These are phyloP conservation scores for Matsumyia berberina DNA, from an alignment of 2,888 invertebrate genomes.

Conservation along the genomic window DNA sequence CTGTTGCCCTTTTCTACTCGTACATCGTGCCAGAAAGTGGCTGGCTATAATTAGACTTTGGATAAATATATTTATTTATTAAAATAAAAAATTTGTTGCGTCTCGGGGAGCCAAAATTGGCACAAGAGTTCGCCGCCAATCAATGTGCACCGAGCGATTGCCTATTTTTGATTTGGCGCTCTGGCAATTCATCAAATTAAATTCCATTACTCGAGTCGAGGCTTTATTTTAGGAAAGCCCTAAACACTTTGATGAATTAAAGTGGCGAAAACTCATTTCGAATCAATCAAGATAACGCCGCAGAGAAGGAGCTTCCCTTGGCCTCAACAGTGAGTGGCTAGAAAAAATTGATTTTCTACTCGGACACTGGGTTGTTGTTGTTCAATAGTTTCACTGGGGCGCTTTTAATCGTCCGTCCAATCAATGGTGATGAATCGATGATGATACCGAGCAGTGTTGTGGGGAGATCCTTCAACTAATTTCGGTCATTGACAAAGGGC, in stretches of 20 bases:
- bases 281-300: slow-evolving; percentile 42
- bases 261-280: slow-evolving; percentile 3
- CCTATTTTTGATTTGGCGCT: slow-evolving; percentile 60
- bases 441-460: neutral
- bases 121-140: slow-evolving; percentile 46
- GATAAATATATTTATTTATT: slow-evolving; percentile 37
- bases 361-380: too few species aligned
- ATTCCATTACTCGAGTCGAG: slow-evolving; percentile 38
- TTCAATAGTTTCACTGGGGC: neutral
- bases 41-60: slow-evolving; percentile 59
- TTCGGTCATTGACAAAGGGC: neutral
- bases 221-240: slow-evolving; percentile 9
- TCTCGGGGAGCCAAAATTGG: slow-evolving; percentile 24
- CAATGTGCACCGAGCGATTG: slow-evolving; percentile 31
- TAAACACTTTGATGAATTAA: slow-evolving; percentile 4
- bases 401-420: slow-evolving; percentile 9
- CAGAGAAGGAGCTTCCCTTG: neutral
- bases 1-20: slow-evolving; percentile 48
- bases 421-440: slow-evolving; percentile 41
- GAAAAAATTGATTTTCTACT: slow-evolving; percentile 28
- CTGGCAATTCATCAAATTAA: slow-evolving; percentile 61
- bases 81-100: slow-evolving; percentile 6
- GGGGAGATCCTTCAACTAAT: slow-evolving; percentile 18
- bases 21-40: neutral
- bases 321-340: neutral